These are phyloP conservation scores for Rhinopithecus roxellana DNA, from an alignment of 2,113 vertebrate species.

Conservation along the genomic window DNA sequence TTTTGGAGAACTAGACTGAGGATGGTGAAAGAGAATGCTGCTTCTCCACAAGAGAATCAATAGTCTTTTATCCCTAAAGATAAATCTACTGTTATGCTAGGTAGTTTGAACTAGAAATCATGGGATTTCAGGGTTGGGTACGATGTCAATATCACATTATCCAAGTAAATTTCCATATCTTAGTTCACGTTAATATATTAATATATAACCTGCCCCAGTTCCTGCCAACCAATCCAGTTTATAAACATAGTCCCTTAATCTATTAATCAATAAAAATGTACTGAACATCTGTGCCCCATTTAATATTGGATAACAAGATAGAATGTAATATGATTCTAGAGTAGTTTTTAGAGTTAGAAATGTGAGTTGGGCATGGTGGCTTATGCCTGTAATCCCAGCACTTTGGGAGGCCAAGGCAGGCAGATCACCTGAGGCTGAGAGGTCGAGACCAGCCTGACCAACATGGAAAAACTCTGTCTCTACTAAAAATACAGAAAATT, in stretches of 20 bases:
- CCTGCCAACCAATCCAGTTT: neutral
- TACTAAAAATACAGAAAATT: too few relatives aligned
- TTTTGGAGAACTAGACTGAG: neutral
- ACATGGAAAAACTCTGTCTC: too few relatives aligned
- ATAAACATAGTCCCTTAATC: neutral
- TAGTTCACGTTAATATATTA: neutral
- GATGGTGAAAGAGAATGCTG: neutral
- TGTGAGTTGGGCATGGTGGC: neutral
- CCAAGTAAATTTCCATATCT: neutral
- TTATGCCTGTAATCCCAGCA: too few relatives aligned
- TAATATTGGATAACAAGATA: neutral
- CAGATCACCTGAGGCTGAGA: too few relatives aligned
- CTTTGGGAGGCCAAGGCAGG: too few relatives aligned
- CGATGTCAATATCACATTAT: neutral
- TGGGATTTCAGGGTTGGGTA: neutral
- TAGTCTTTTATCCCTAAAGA: neutral
- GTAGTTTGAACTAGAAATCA: neutral
- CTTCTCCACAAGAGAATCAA: neutral
- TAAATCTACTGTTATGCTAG: neutral
- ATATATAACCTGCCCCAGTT: neutral
- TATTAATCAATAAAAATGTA: slow-evolving; percentile 22
- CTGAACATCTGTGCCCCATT: neutral
- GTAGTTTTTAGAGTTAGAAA: slow-evolving; percentile 7
- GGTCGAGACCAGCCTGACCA: too few relatives aligned
- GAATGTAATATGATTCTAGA: neutral